Conservation (phyloP, 2,797 vertebrate species). For the Eulemur coronatus region DNA sequence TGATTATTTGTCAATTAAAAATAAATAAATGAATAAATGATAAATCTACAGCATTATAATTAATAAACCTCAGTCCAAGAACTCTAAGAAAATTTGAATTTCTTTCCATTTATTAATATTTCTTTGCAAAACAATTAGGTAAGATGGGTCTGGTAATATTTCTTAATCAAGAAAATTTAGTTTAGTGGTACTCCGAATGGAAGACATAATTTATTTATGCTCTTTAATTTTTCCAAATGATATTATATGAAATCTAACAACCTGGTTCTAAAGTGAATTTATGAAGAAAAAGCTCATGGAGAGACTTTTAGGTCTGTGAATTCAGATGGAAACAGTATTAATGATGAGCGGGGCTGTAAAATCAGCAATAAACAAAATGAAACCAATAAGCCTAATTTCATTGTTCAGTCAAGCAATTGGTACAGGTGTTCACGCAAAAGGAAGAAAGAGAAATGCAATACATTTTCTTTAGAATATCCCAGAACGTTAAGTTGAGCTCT, state of each 20-base stretch:
- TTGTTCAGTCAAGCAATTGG: background rate
- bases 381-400: slow-evolving; percentile 9
- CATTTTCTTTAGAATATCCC: background rate
- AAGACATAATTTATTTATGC: background rate
- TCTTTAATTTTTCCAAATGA: background rate
- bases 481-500: background rate
- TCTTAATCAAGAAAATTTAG: background rate
- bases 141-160: background rate
- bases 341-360: slow-evolving; percentile 28
- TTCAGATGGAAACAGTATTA: background rate
- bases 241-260: background rate
- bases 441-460: background rate
- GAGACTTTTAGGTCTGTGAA: background rate
- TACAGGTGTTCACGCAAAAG: background rate
- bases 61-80: background rate
- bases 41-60: background rate
- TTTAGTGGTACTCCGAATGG: background rate
- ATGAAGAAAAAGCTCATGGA: background rate
- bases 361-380: slow-evolving; percentile 40
- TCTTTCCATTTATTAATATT: background rate
- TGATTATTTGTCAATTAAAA: background rate
- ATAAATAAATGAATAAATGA: background rate
- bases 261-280: background rate
- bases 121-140: background rate
- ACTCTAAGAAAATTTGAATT: background rate